Evolutionary conservation across 1,140 invertebrate genomes (phyloP).

Genomic region (Sarcophaga peregrina): DNA sequence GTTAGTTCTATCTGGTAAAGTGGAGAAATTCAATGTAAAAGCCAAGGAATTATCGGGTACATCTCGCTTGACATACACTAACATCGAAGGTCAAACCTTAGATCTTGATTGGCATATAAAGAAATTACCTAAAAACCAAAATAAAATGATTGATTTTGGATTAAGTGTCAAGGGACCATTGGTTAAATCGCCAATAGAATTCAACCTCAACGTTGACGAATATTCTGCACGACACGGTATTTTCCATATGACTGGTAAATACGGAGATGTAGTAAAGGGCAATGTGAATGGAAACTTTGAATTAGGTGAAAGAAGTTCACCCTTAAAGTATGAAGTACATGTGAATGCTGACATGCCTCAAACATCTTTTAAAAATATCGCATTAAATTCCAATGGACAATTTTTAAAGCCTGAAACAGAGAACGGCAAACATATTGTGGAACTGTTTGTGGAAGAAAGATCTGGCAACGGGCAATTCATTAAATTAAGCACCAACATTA

Average conservation of each 20-base stretch:
- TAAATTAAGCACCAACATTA: constrained; percentile 48
- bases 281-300: constrained; percentile 66
- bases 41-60: constrained; percentile 63
- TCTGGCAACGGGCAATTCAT: constrained; percentile 51
- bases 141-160: constrained; percentile 51
- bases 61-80: constrained; percentile 61
- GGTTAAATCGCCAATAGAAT: constrained; percentile 62
- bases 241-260: constrained; percentile 53
- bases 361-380: constrained; percentile 68
- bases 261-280: constrained; percentile 48
- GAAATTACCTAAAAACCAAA: constrained; percentile 56
- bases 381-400: constrained; percentile 56
- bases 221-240: constrained; percentile 52
- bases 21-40: constrained; percentile 67
- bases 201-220: constrained; percentile 52
- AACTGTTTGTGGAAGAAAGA: constrained; percentile 49
- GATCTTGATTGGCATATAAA: constrained; percentile 54
- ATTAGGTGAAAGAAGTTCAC: constrained; percentile 58
- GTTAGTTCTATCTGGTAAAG: constrained; percentile 62
- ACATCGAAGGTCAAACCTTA: constrained; percentile 61
- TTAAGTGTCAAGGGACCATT: constrained; percentile 61
- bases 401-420: constrained; percentile 45
- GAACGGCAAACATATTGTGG: constrained; percentile 43
- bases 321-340: constrained; percentile 62
- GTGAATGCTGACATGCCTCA: constrained; percentile 68